Evolutionary conservation across 2,113 vertebrate species (phyloP), one percentile per base, ranked within the genome.

Genomic region (Genyomyrus donnyi): DNA sequence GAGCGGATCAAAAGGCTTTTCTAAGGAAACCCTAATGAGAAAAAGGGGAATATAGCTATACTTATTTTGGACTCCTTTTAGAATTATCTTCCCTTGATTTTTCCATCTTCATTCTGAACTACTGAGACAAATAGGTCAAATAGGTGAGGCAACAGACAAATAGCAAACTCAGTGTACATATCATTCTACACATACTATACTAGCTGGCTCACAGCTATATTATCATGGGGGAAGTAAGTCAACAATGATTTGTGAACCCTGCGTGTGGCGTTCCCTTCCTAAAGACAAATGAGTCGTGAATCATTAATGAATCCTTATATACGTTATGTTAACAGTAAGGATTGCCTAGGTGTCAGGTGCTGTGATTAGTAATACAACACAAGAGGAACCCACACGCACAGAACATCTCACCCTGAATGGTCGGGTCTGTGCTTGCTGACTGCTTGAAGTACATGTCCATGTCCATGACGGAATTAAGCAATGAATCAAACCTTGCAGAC

Each of bases 1-100:
- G 70, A 90, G 87, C 42, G 45, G 74, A 66, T 86, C 85, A 84
- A 62, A 89, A 85, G 80, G 85, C 53, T 74, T 49, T 88, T 91
- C 91, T 93, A 94, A 95, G 93, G 58, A 94, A 92, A 70, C 90
- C 84, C 87, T 91, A 91, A 93, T 91, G 88, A 90, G 93, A 83
- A 50, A 88, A 39, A 92, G 89, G 70, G 84, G 50, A 49, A 21
- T 42, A 80, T 19, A 80, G 35, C 1, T 39, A 74, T 39, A 35
- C 35, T 92, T 91, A 83, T 48, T 91, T 74, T 84, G 84, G 91
- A 91, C 89, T 89, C 90, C 92, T 90, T 89, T 77, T 50, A 50
- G 80, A 90, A 93, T 91, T 88, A 66, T 91, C 92, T 93, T 93
- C 90, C 84, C 52, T 87, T 52, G 85, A n/a, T 31, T 74, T 88